These are phyloP conservation scores for Prionailurus viverrinus DNA, from an alignment of 2,113 vertebrate species.

Conservation along the genomic window DNA sequence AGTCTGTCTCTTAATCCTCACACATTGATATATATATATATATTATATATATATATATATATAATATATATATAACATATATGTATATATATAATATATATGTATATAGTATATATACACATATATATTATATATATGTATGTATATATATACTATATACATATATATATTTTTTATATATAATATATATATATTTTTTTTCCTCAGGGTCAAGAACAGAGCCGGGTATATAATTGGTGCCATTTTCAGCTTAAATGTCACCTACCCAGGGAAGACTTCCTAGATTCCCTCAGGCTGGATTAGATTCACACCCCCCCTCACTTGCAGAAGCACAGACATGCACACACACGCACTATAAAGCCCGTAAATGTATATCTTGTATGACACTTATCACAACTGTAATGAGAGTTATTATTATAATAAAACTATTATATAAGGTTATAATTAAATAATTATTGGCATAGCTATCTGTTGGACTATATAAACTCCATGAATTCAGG, in stretches of 20 bases:
- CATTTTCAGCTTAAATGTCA: neutral
- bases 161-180: no score
- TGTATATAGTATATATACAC: no score
- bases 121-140: no score
- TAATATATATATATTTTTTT: no score
- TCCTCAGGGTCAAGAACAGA: neutral
- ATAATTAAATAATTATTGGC: slow-evolving; percentile 6
- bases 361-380: neutral
- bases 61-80: no score
- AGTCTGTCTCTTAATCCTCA: neutral
- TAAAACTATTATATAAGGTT: neutral
- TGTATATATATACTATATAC: no score
- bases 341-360: neutral
- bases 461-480: slow-evolving; percentile 6
- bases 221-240: neutral
- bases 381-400: neutral
- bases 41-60: no score
- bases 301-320: neutral
- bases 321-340: neutral
- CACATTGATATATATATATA: no score
- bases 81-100: no score
- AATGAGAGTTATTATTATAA: neutral
- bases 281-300: neutral
- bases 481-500: neutral
- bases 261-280: neutral